A percentile compares a stretch with the other conserved stretches of the same genome.
Evolutionary conservation across 2,888 invertebrate genomes (phyloP).

Genomic region (Gasteruption jaculator): DNA sequence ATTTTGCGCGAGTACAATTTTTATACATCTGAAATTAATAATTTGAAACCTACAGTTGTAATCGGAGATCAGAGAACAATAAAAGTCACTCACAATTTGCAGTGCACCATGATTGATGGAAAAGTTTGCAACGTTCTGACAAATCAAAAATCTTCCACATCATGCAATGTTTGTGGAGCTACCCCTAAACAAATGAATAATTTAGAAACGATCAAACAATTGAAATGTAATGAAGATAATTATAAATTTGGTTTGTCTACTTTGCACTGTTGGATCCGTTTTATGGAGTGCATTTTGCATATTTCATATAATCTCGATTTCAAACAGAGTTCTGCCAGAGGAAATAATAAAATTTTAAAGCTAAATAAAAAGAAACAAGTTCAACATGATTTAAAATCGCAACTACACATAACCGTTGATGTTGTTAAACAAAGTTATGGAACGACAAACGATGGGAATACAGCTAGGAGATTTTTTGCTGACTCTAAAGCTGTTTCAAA

Average conservation of each 20-base stretch:
- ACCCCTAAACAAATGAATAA: slow-evolving; percentile 14
- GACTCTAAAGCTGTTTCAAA: slow-evolving; percentile 4
- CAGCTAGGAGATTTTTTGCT: slow-evolving; percentile 11
- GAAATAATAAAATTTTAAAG: slow-evolving; percentile 7
- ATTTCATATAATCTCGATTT: slow-evolving; percentile 13
- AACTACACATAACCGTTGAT: slow-evolving; percentile 12
- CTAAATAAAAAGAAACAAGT: slow-evolving; percentile 11
- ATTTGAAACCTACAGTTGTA: slow-evolving; percentile 5
- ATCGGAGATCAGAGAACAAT: slow-evolving; percentile 5
- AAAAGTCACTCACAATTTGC: slow-evolving; percentile 9
- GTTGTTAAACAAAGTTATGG: slow-evolving; percentile 12
- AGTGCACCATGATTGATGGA: slow-evolving; percentile 17
- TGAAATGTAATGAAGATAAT: slow-evolving; percentile 10
- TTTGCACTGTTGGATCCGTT: slow-evolving; percentile 13
- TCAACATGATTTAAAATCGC: slow-evolving; percentile 10
- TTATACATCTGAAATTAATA: slow-evolving; percentile 12
- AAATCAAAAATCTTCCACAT: slow-evolving; percentile 10
- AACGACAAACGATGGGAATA: slow-evolving; percentile 14
- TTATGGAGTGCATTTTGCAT: slow-evolving; percentile 13
- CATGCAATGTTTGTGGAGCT: slow-evolving; percentile 16
- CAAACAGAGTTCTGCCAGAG: slow-evolving; percentile 7
- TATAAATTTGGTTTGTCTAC: slow-evolving; percentile 16
- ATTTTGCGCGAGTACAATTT: slow-evolving; percentile 9
- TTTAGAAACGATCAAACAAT: slow-evolving; percentile 6
- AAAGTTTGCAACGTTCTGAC: slow-evolving; percentile 15